Percentiles rank a stretch among this genome's conserved stretches.
Conservation (phyloP, 2,888 invertebrate species). For the Argyra leucocephala region DNA sequence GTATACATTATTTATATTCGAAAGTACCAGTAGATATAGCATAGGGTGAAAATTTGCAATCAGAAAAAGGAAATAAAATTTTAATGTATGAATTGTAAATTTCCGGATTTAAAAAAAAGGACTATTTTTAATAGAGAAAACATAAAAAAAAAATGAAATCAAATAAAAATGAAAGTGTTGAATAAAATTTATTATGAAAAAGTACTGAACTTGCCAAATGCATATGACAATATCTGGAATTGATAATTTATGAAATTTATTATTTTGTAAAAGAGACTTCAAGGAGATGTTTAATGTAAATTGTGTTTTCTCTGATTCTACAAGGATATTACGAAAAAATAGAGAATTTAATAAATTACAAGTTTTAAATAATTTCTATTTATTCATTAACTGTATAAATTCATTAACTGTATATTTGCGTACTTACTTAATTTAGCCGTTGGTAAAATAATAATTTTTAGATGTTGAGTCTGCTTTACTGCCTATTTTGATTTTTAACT, state of each 20-base stretch:
- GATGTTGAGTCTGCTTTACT: too few species aligned
- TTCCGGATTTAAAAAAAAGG: not conserved
- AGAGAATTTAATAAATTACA: too few species aligned
- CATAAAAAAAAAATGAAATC: not conserved
- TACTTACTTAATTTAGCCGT: too few species aligned
- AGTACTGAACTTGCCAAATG: not conserved
- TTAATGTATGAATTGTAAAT: not conserved
- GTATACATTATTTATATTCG: too few species aligned
- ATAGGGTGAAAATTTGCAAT: too few species aligned
- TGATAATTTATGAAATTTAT: not conserved
- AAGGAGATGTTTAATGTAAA: not conserved
- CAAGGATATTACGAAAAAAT: constrained; percentile 1
- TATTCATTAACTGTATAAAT: too few species aligned
- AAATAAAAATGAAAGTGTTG: not conserved
- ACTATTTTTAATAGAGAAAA: not conserved
- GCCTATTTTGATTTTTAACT: too few species aligned
- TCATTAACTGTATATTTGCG: too few species aligned
- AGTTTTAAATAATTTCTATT: too few species aligned
- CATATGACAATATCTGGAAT: not conserved
- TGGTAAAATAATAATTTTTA: too few species aligned
- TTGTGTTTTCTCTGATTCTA: too few species aligned
- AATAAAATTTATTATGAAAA: not conserved
- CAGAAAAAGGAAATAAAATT: not conserved
- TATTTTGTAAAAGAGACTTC: not conserved
- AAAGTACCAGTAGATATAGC: too few species aligned